Evolutionary conservation across 2,113 vertebrate genomes (phyloP).

Genomic region (Dicrurus megarhynchus): DNA sequence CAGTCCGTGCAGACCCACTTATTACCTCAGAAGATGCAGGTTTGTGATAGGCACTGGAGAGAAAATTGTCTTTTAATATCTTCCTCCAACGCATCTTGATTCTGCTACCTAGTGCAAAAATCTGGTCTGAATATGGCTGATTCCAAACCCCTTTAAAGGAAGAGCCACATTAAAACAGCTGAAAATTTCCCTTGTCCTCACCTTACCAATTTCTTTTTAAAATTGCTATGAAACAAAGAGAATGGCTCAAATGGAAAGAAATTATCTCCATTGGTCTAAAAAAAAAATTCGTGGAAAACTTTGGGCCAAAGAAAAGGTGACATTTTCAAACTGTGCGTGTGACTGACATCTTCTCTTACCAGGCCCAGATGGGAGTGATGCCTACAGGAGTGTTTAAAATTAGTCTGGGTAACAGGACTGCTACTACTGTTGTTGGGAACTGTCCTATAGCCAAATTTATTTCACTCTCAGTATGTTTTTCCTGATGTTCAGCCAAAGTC

Average conservation of each 20-base stretch:
- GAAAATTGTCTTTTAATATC: background rate
- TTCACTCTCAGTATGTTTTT: slow-evolving; percentile 1
- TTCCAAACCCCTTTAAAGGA: background rate
- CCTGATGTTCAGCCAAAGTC: slow-evolving; percentile 28
- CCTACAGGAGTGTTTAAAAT: background rate
- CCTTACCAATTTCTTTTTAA: background rate
- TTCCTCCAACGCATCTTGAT: background rate
- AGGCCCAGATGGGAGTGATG: background rate
- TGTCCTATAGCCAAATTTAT: background rate
- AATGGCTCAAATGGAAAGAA: background rate
- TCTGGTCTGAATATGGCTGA: background rate
- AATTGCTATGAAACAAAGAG: background rate
- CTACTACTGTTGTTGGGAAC: slow-evolving; percentile 6
- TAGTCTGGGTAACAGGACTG: background rate
- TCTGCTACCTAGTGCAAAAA: background rate
- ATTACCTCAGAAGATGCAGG: background rate
- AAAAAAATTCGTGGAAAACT: background rate
- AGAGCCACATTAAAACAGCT: background rate
- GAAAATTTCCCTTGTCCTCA: background rate
- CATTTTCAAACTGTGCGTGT: background rate
- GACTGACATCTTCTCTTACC: background rate
- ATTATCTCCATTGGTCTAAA: background rate
- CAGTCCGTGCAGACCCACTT: background rate
- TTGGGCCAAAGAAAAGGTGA: background rate
- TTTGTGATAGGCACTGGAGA: background rate